Percentiles rank a stretch among this genome's conserved stretches.
Conservation (phyloP, 2,113 vertebrate genomes). For the Lophura nycthemera region DNA sequence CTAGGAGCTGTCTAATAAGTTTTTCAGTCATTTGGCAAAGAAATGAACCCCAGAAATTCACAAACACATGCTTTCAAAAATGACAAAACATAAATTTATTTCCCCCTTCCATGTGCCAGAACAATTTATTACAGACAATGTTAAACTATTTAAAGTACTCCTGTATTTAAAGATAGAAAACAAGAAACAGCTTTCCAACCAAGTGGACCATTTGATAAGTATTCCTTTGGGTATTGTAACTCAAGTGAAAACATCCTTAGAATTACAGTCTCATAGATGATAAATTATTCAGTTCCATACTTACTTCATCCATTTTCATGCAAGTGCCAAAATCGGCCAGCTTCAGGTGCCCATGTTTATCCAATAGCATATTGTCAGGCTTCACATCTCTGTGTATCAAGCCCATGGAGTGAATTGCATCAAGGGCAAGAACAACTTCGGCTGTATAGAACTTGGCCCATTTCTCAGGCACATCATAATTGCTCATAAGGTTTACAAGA, state of each 20-base stretch:
- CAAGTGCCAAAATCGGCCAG: slow-evolving; percentile 98
- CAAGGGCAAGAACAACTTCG: slow-evolving; percentile 95
- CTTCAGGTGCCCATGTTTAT: slow-evolving; percentile 93
- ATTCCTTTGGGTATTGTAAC: background rate
- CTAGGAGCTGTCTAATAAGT: background rate
- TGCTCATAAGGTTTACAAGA: slow-evolving; percentile 99
- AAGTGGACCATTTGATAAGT: background rate
- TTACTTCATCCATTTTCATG: slow-evolving; percentile 99
- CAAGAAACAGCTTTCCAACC: background rate
- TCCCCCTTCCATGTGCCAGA: background rate
- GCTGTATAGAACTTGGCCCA: slow-evolving; percentile 99
- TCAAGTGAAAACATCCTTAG: background rate
- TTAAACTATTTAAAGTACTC: background rate
- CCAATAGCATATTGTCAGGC: slow-evolving; percentile 99
- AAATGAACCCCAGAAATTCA: background rate
- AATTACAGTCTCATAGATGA: background rate
- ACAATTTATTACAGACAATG: slow-evolving; percentile 6
- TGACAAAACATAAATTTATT: slow-evolving; percentile 19
- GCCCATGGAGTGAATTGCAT: slow-evolving; percentile 99
- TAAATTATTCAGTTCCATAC: slow-evolving; percentile 52
- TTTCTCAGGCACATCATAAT: slow-evolving; percentile 97
- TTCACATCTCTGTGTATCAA: slow-evolving; percentile 98
- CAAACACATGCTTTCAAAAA: slow-evolving; percentile 24
- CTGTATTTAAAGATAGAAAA: slow-evolving; percentile 13
- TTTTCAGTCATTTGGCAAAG: slow-evolving; percentile 11